Evolutionary conservation across 2,888 invertebrate species (phyloP).

Genomic region (Unio delphinus): DNA sequence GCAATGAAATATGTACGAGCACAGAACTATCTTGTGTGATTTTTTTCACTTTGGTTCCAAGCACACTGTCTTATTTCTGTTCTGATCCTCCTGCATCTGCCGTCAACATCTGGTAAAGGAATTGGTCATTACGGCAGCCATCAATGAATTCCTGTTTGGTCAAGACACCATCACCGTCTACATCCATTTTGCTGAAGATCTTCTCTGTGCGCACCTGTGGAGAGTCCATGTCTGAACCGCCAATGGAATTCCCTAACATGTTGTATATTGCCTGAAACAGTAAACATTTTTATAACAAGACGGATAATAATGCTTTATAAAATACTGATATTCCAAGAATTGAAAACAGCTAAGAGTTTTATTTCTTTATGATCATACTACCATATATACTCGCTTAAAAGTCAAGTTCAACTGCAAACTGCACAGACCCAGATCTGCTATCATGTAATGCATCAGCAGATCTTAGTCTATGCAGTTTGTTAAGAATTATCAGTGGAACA

Average conservation of each 20-base stretch:
- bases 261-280: constrained; percentile 95
- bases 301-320: neutral
- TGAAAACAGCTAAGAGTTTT: neutral
- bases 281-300: neutral
- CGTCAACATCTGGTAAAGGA: constrained; percentile 69
- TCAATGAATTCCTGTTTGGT: constrained; percentile 98
- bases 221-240: constrained; percentile 58
- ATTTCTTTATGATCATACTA: too few relatives aligned
- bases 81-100: constrained; percentile 56
- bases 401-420: too few relatives aligned
- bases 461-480: too few relatives aligned
- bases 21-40: too few relatives aligned
- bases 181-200: constrained; percentile 99
- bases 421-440: too few relatives aligned
- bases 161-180: constrained; percentile 98
- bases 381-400: too few relatives aligned
- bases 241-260: constrained; percentile 89
- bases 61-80: neutral
- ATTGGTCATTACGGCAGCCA: constrained; percentile 91
- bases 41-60: neutral
- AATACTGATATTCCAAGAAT: too few relatives aligned
- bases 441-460: too few relatives aligned
- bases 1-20: too few relatives aligned
- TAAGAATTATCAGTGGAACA: too few relatives aligned
- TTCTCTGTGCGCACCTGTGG: constrained; percentile 98